Evolutionary conservation across 2,797 vertebrate genomes (phyloP).

Genomic region (Limosa lapponica): DNA sequence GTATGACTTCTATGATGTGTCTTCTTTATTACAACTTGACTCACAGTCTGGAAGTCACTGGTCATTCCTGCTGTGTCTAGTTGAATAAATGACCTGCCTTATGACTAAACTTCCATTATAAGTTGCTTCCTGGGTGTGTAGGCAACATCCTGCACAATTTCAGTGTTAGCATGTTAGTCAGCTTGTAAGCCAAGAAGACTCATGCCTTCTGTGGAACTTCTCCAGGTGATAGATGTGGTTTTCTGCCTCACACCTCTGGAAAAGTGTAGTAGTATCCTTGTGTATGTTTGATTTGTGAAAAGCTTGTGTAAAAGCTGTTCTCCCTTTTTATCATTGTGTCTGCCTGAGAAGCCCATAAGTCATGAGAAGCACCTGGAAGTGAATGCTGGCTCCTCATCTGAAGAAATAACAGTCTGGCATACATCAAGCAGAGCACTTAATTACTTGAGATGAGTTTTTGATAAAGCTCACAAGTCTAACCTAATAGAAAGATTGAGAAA

Average conservation of each 20-base stretch:
- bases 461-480: not conserved
- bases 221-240: not conserved
- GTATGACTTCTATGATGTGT: fast-evolving
- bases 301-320: not conserved
- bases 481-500: not conserved
- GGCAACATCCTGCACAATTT: not conserved
- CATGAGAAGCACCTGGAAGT: not conserved
- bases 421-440: fast-evolving
- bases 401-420: not conserved
- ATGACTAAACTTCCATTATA: not conserved
- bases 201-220: not conserved
- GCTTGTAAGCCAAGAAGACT: not conserved
- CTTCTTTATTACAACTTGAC: not conserved
- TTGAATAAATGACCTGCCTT: not conserved
- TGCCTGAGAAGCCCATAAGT: not conserved
- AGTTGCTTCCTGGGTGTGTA: not conserved
- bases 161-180: not conserved
- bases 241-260: not conserved
- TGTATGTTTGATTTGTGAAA: not conserved
- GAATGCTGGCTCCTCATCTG: not conserved
- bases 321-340: not conserved
- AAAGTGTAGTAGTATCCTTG: not conserved
- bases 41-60: not conserved
- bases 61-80: not conserved
- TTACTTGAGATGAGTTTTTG: not conserved